A percentile compares a stretch with the other conserved stretches of the same genome.
Conservation (phyloP, 2,888 invertebrate species). For the Sycophila texana region DNA sequence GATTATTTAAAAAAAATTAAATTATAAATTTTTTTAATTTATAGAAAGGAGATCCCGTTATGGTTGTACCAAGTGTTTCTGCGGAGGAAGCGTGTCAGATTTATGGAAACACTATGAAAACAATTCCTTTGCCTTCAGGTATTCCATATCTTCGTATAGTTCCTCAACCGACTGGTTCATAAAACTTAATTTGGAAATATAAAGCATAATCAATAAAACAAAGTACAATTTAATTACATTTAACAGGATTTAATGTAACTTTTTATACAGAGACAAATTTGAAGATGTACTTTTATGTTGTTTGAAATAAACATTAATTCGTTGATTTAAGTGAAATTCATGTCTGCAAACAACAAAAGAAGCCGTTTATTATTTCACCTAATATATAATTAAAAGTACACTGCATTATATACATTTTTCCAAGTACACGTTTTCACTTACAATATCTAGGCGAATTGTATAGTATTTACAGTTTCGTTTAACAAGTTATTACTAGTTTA, state of each 20-base stretch:
- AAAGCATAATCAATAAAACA: slow-evolving; percentile 50
- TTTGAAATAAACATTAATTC: slow-evolving; percentile 57
- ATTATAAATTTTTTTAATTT: slow-evolving; percentile 64
- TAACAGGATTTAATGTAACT: slow-evolving; percentile 59
- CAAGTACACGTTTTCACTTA: slow-evolving; percentile 74
- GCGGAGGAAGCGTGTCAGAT: slow-evolving; percentile 82
- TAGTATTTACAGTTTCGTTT: slow-evolving; percentile 72
- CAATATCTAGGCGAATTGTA: slow-evolving; percentile 72
- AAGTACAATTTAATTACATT: slow-evolving; percentile 56
- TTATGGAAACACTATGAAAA: slow-evolving; percentile 85
- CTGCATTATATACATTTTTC: slow-evolving; percentile 75
- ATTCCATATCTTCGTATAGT: slow-evolving; percentile 88
- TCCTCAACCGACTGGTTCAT: slow-evolving; percentile 76
- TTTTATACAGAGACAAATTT: slow-evolving; percentile 58
- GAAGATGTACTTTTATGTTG: slow-evolving; percentile 54
- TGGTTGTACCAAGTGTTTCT: slow-evolving; percentile 90
- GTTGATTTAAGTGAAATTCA: slow-evolving; percentile 58
- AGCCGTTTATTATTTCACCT: slow-evolving; percentile 75
- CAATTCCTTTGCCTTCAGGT: slow-evolving; percentile 88
- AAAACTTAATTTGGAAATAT: slow-evolving; percentile 46
- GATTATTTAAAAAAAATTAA: neutral
- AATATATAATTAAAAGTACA: slow-evolving; percentile 75
- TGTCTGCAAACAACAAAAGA: slow-evolving; percentile 75
- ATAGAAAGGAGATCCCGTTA: slow-evolving; percentile 89
- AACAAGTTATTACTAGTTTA: slow-evolving; percentile 66